phyloP scores from a whole-genome alignment of 92 coral and sea anemone species.

The Diadumene lineata region DNA sequence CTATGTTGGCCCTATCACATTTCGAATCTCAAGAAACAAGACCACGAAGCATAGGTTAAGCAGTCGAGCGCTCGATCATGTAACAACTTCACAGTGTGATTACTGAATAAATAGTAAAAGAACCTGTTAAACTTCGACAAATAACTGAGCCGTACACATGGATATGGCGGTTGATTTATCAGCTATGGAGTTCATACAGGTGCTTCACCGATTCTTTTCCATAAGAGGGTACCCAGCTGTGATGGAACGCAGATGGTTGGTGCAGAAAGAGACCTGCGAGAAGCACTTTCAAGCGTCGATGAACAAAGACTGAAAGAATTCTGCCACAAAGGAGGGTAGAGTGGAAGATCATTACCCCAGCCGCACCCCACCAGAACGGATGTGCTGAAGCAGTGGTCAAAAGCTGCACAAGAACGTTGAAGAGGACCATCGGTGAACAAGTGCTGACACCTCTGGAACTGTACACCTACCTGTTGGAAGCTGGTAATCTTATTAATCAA shows the following conservation, averaged over 20 bases:
- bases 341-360: conserved; percentile 55
- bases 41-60: no score
- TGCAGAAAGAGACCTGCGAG: conserved; percentile 49
- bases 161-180: conserved; percentile 57
- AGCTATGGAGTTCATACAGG: conserved; percentile 58
- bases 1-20: no score
- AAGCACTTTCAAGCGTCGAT: conserved; percentile 48
- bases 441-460: conserved; percentile 30
- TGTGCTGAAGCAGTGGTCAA: conserved; percentile 50
- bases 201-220: conserved; percentile 54
- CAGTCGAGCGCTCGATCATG: no score
- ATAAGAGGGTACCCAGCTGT: conserved; percentile 51
- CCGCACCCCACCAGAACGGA: conserved; percentile 55
- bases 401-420: conserved; percentile 38
- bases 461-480: conserved; percentile 36
- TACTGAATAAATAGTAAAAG: no score
- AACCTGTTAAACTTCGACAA: no score
- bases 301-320: conserved; percentile 26
- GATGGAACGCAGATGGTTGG: conserved; percentile 60
- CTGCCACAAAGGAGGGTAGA: conserved; percentile 40
- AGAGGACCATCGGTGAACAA: conserved; percentile 50
- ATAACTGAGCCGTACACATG: conserved; percentile 63
- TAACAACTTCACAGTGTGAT: no score
- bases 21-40: no score
- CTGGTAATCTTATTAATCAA: conserved; percentile 46